These are phyloP conservation scores for Acomys russatus DNA, from an alignment of 2,797 vertebrate species.

Conservation along the genomic window DNA sequence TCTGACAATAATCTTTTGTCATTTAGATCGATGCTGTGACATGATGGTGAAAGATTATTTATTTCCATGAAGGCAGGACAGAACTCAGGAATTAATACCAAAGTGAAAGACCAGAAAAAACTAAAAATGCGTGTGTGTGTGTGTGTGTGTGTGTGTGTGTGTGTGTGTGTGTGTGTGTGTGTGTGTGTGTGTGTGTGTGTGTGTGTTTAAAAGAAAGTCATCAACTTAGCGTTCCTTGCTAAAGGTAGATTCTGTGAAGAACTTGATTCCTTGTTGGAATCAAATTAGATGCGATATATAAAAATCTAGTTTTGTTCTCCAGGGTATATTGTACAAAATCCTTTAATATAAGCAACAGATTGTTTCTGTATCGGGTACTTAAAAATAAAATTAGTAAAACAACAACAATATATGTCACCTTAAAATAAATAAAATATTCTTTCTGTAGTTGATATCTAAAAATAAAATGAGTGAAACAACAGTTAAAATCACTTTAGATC, in stretches of 20 bases:
- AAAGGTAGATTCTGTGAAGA: background rate
- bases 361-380: background rate
- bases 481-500: background rate
- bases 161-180: background rate
- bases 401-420: background rate
- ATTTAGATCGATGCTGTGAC: constrained; percentile 21
- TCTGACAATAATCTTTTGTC: constrained; percentile 24
- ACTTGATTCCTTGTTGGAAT: constrained; percentile 4
- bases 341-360: background rate
- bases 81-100: constrained; percentile 45
- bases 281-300: background rate
- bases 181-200: background rate
- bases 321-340: background rate
- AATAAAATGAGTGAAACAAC: background rate
- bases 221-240: background rate
- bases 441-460: background rate
- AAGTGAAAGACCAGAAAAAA: background rate
- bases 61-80: background rate
- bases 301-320: background rate
- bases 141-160: too few relatives aligned
- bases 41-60: constrained; percentile 35
- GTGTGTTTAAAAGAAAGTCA: background rate
- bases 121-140: background rate
- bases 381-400: background rate
- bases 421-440: background rate